phyloP scores from a whole-genome alignment of 2,888 invertebrate genomes.

The Boloria selene region DNA sequence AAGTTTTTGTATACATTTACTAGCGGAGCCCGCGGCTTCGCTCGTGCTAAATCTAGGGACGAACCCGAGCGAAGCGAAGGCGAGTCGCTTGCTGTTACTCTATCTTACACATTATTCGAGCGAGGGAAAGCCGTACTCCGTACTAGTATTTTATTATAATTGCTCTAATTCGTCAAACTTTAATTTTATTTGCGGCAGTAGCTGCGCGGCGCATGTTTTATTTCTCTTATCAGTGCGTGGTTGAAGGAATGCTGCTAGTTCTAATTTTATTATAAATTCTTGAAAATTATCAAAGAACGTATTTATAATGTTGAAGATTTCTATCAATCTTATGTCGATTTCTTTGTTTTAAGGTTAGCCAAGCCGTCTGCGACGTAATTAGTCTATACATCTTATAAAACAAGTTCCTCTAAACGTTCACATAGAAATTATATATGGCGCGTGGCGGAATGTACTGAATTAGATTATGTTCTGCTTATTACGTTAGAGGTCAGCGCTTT shows the following conservation, averaged over 20 bases:
- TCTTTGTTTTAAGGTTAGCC: slow-evolving; percentile 24
- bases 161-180: too few relatives aligned
- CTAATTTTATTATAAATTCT: slow-evolving; percentile 17
- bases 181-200: too few relatives aligned
- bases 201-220: background rate
- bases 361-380: slow-evolving; percentile 19
- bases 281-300: slow-evolving; percentile 2
- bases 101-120: too few relatives aligned
- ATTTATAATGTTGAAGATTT: background rate
- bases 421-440: slow-evolving; percentile 31
- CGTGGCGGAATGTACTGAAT: slow-evolving; percentile 38
- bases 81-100: too few relatives aligned
- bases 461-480: slow-evolving; percentile 24
- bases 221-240: background rate
- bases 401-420: slow-evolving; percentile 23
- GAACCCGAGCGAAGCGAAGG: too few relatives aligned
- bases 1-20: too few relatives aligned
- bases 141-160: too few relatives aligned
- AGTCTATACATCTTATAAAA: slow-evolving; percentile 23
- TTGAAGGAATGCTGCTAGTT: slow-evolving; percentile 12
- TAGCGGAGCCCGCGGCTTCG: too few relatives aligned
- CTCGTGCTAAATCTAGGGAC: too few relatives aligned
- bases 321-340: slow-evolving; percentile 3
- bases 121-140: too few relatives aligned
- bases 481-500: slow-evolving; percentile 24